Base-by-base conservation (phyloP, 2,888 invertebrate genomes). In the Cerceris ruficornis region DNA sequence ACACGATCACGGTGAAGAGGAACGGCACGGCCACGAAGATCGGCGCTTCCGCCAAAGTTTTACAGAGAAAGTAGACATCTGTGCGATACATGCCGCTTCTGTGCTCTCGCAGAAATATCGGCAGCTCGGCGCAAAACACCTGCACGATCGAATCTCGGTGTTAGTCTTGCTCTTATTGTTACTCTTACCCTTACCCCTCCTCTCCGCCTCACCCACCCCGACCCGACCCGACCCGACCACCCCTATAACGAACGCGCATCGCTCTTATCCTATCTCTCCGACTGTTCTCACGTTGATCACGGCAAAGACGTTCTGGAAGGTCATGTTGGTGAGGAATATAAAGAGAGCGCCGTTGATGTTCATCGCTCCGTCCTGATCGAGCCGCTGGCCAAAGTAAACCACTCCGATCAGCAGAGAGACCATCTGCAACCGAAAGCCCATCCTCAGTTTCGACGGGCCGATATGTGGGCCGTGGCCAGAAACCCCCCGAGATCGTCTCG, bases 321-420 rank as follows among this genome's bases (percentile, higher is more conserved):
- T 98, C 96, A 98, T 96, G 90, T 97, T 98, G 14, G 97, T 97
- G 61, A 98, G 94, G 91, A 98, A 96, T 89, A 98, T 95, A 92
- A 98, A 98, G 69, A 98, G 94, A 41, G 96, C 97, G 57, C 98
- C 98, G 90, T 98, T 98, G 82, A 98, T 97, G 92, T 98, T 98
- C 96, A 97, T 97, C 0, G 98, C 97, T 1, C 97, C 98, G 88
- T 97, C 96, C 92, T 97, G 97, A 90, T 96, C 95, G 68, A 97
- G 91, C 74, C 94, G 93, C 91, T 98, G 97, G 0, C 96, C 96
- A 90, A 96, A 96, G 93, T 97, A 99, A 83, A 99, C 96, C 62
- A 97, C 93, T 2, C 98, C 98, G 77, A 98, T 95, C 7, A 98
- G 92, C n/a, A 98, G 90, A 0, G 97, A 95, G 7, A 98, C 96